Evolutionary conservation across 2,888 invertebrate species (phyloP).

Genomic region (Stenolophus ochropezus): DNA sequence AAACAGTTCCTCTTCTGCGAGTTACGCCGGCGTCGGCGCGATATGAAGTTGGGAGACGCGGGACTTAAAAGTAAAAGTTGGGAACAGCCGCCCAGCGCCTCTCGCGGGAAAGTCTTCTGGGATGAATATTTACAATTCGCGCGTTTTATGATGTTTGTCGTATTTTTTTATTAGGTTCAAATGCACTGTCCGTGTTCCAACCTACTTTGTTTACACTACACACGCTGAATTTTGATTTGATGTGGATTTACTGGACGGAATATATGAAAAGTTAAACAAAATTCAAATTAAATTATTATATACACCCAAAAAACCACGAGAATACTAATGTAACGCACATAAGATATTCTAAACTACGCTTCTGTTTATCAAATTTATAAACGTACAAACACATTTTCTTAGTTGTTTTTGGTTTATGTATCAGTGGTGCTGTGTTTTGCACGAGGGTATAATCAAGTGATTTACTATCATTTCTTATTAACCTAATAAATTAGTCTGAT

Average conservation of each 20-base stretch:
- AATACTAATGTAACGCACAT: too few relatives aligned
- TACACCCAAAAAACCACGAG: too few relatives aligned
- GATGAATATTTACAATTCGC: constrained; percentile 35
- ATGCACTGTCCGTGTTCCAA: neutral
- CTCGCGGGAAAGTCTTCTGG: constrained; percentile 26
- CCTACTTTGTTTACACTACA: neutral
- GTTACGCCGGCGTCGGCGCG: neutral
- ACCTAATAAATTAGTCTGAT: too few relatives aligned
- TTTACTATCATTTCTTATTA: too few relatives aligned
- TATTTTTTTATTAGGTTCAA: constrained; percentile 38
- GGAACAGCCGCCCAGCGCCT: neutral
- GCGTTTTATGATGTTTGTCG: constrained; percentile 27
- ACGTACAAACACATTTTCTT: too few relatives aligned
- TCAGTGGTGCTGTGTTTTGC: too few relatives aligned
- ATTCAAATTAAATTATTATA: neutral
- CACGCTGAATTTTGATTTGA: constrained; percentile 2
- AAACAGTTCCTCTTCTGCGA: neutral
- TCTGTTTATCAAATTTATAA: too few relatives aligned
- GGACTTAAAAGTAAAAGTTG: constrained; percentile 35
- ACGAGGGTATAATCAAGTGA: too few relatives aligned
- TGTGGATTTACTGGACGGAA: neutral
- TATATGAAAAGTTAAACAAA: neutral
- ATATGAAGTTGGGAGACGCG: neutral
- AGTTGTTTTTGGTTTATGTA: too few relatives aligned
- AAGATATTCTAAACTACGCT: too few relatives aligned